Percentiles rank a stretch among this genome's conserved stretches.
These are phyloP conservation scores for Amphipoea lucens DNA, from an alignment of 2,888 invertebrate genomes.

Conservation along the genomic window DNA sequence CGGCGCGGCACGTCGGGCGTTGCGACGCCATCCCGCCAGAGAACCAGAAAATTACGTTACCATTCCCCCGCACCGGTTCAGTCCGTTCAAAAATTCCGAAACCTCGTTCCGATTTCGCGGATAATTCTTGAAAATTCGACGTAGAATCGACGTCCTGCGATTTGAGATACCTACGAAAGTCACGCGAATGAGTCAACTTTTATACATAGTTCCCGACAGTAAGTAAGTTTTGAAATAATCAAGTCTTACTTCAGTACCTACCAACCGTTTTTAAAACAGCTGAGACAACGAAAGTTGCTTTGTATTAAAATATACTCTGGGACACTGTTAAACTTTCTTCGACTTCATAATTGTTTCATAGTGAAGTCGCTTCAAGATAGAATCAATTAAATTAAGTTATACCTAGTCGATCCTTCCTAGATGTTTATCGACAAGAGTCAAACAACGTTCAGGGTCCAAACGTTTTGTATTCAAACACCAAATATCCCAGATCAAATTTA, in stretches of 20 bases:
- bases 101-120: conserved; percentile 77
- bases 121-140: conserved; percentile 80
- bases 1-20: conserved; percentile 63
- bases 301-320: background rate
- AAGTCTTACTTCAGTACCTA: conserved; percentile 4
- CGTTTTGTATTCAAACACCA: conserved; percentile 35
- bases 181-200: conserved; percentile 60
- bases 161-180: conserved; percentile 65
- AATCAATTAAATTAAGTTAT: conserved; percentile 15
- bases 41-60: conserved; percentile 85
- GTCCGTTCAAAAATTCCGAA: conserved; percentile 80
- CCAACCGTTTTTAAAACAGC: conserved; percentile 6
- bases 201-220: conserved; percentile 57
- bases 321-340: background rate
- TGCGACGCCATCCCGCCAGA: conserved; percentile 68
- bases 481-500: conserved; percentile 45
- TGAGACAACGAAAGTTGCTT: conserved; percentile 6
- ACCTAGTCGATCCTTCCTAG: background rate
- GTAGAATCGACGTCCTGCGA: conserved; percentile 74
- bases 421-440: conserved; percentile 17
- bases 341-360: conserved; percentile 1
- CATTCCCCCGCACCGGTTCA: conserved; percentile 72
- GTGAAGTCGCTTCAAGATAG: background rate
- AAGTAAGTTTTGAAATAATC: conserved; percentile 63
- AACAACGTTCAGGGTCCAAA: conserved; percentile 14